Base-by-base conservation (phyloP, 2,113 vertebrate genomes). In the Condylura cristata region DNA sequence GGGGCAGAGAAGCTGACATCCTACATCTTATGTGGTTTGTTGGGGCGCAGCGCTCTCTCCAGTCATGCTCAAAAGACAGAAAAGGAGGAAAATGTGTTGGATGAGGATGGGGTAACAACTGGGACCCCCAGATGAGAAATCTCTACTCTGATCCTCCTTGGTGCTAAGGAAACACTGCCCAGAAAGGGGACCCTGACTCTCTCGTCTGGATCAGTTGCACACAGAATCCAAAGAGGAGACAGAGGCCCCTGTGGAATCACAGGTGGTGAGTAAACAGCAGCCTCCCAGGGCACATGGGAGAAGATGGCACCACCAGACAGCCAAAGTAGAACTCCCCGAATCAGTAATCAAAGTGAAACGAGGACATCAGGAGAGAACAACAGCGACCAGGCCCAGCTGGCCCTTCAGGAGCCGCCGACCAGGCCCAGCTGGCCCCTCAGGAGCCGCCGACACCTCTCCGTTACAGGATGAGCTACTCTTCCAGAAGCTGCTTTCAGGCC, bases 341-440 rank as follows among this genome's bases (percentile, higher is more conserved):
- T 34, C 24, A 65, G 48, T 72, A 71, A 68, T 60, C 58, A 60
- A 34, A 96, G 39, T 17, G 28, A 71, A 60, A 51, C 74, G 68
- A 44, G 84, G 41, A 85, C 60, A 4, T 3, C 1, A 39, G 39
- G 51, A 70, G 51, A 22, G 61, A 60, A n/a, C n/a, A n/a, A n/a
- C n/a, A n/a, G n/a, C n/a, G n/a, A n/a, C n/a, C 46, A n/a, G 72
- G 51, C 78, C 41, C 94, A 91, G 93, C 94, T 95, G 92, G 84
- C 4, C 65, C 58, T 32, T 92, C 89, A 93, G 95, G 84, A 89
- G 44, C 16, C 5, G 39, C 30, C 61, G 26, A 22, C 70, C 46
- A n/a, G 72, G 51, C 78, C 41, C 94, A 91, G 93, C 94, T 95
- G 92, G 84, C 4, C 65, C 58, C 32, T 92, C 89, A 93, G 95